Evolutionary conservation across 1,140 invertebrate genomes (phyloP).

Genomic region (Hycleus cichorii): DNA sequence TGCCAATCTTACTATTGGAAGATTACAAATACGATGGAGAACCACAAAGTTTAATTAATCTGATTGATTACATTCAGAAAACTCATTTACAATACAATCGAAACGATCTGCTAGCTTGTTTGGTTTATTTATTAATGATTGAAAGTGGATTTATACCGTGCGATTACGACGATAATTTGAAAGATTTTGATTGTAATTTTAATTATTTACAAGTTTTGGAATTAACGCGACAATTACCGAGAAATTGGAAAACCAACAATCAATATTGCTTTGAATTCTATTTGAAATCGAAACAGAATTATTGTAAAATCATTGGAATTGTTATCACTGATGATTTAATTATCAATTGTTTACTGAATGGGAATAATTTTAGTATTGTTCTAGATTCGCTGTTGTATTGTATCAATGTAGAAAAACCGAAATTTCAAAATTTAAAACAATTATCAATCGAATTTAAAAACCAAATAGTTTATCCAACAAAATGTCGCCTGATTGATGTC

Average conservation of each 20-base stretch:
- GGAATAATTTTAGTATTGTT: slow-evolving; percentile 21
- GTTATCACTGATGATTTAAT: slow-evolving; percentile 31
- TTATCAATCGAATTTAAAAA: slow-evolving; percentile 33
- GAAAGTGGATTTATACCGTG: slow-evolving; percentile 32
- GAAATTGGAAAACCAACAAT: slow-evolving; percentile 20
- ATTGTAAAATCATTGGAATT: background rate
- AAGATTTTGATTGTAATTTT: slow-evolving; percentile 10
- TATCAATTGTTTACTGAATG: slow-evolving; percentile 29
- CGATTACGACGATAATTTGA: background rate
- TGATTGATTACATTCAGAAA: slow-evolving; percentile 18
- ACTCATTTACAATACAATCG: slow-evolving; percentile 6
- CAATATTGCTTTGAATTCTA: slow-evolving; percentile 21
- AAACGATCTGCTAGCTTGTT: slow-evolving; percentile 30
- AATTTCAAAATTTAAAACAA: slow-evolving; percentile 30
- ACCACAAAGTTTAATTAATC: slow-evolving; percentile 22
- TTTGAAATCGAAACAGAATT: slow-evolving; percentile 4
- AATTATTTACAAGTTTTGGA: slow-evolving; percentile 22
- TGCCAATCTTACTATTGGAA: slow-evolving; percentile 27
- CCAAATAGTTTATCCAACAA: slow-evolving; percentile 28
- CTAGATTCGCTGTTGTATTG: slow-evolving; percentile 34
- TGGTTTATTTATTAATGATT: slow-evolving; percentile 35
- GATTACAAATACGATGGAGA: slow-evolving; percentile 24
- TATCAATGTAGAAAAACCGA: slow-evolving; percentile 18
- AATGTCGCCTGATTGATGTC: slow-evolving; percentile 3
- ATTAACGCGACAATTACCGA: slow-evolving; percentile 17